A percentile compares a stretch with the other conserved stretches of the same genome.
Conservation (phyloP, 2,113 vertebrate species). For the Anser brachyrhynchus region DNA sequence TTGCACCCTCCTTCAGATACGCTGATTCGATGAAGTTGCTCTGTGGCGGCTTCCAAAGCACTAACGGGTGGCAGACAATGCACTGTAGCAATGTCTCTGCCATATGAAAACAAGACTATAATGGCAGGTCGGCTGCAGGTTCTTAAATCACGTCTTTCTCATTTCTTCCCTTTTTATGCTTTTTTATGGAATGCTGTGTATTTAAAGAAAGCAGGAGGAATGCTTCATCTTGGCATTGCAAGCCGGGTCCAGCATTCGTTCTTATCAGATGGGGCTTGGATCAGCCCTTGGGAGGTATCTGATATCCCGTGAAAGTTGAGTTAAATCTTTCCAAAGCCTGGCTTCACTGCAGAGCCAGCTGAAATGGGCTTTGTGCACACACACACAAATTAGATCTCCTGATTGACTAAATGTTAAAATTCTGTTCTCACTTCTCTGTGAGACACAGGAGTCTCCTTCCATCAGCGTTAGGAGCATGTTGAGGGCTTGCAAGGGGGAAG, state of each 20-base stretch:
- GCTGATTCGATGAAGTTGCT: background rate
- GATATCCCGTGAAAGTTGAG: conserved; percentile 12
- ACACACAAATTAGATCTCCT: background rate
- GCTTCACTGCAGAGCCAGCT: background rate
- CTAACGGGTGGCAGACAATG: background rate
- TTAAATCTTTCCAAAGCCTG: background rate
- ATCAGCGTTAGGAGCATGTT: background rate
- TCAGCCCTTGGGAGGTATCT: conserved; percentile 11
- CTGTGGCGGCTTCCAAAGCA: background rate
- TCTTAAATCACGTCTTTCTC: background rate
- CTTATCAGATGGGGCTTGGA: conserved; percentile 28
- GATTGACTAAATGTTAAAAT: background rate
- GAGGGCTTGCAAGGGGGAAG: background rate
- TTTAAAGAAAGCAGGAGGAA: background rate
- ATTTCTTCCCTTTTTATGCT: background rate
- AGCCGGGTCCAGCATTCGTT: background rate
- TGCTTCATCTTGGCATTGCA: background rate
- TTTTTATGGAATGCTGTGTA: background rate
- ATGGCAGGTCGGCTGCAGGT: background rate
- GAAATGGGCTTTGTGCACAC: background rate
- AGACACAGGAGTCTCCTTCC: background rate
- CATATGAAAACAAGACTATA: background rate
- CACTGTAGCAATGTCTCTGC: background rate
- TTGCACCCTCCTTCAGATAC: background rate
- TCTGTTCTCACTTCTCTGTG: background rate